A percentile compares a stretch with the other conserved stretches of the same genome.
phyloP scores from a whole-genome alignment of 37 sponge, comb jelly and placozoan species.

The Cliona cf. orientalis region DNA sequence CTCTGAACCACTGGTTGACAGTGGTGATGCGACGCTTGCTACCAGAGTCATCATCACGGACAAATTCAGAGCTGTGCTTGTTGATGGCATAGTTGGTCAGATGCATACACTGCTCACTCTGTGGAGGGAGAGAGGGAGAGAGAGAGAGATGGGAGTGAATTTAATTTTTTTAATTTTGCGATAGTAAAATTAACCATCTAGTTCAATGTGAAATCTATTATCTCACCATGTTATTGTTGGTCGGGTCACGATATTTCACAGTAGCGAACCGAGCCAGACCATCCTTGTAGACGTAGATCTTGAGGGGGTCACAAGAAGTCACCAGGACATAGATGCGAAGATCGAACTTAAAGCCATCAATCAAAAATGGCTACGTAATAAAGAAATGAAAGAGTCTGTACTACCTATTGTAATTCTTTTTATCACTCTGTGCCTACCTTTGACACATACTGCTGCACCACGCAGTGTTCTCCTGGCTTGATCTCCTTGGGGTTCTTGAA shows the following conservation, averaged over 20 bases:
- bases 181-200: background rate
- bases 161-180: background rate
- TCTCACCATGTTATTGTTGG: constrained; percentile 79
- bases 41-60: constrained; percentile 90
- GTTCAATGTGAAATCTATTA: background rate
- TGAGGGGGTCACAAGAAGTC: constrained; percentile 96
- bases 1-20: constrained; percentile 88
- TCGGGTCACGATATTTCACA: constrained; percentile 85
- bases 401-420: background rate
- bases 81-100: constrained; percentile 99
- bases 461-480: constrained; percentile 84
- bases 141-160: background rate
- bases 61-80: constrained; percentile 93
- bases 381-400: background rate
- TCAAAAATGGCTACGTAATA: constrained; percentile 81
- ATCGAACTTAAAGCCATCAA: constrained; percentile 98
- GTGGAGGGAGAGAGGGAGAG: background rate
- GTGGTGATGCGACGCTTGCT: constrained; percentile 94
- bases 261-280: constrained; percentile 96
- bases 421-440: constrained; percentile 57
- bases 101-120: constrained; percentile 94
- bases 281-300: constrained; percentile 94
- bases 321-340: constrained; percentile 96
- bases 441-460: constrained; percentile 94
- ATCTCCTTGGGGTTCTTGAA: constrained; percentile 90